phyloP scores from a whole-genome alignment of 2,113 vertebrate species.

The Hypomesus transpacificus region DNA sequence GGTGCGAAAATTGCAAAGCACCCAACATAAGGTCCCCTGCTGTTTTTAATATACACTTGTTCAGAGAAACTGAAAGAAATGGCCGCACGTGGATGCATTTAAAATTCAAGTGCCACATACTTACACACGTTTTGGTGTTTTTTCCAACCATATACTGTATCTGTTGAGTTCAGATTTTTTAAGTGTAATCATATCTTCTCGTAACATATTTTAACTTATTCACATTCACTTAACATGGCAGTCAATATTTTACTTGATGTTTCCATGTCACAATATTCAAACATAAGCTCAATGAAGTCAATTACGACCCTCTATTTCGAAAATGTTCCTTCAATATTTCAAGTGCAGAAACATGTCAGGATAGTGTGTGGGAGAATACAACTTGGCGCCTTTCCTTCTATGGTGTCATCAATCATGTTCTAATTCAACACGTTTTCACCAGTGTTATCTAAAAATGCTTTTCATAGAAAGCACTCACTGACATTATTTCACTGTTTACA shows the following conservation, averaged over 20 bases:
- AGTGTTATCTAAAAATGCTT: not conserved
- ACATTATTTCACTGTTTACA: not conserved
- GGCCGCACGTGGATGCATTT: conserved; percentile 62
- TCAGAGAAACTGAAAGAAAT: conserved; percentile 51
- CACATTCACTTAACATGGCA: no score
- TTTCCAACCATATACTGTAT: not conserved
- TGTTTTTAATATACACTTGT: conserved; percentile 71
- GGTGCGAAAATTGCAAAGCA: conserved; percentile 53
- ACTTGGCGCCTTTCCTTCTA: not conserved
- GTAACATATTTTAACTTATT: no score
- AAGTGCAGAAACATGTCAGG: not conserved
- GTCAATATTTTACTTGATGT: no score
- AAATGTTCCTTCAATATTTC: not conserved
- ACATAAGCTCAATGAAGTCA: not conserved
- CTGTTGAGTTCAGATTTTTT: not conserved
- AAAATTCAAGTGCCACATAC: conserved; percentile 50
- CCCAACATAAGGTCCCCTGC: conserved; percentile 44
- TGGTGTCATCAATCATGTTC: not conserved
- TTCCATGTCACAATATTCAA: not conserved
- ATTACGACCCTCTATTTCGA: not conserved
- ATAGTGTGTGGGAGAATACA: not conserved
- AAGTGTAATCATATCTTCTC: no score
- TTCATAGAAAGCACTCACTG: not conserved
- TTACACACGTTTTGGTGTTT: conserved; percentile 21
- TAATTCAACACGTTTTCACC: not conserved